Percentiles rank a stretch among this genome's conserved stretches.
phyloP scores from a whole-genome alignment of 2,797 vertebrate species.

The Spheniscus humboldti region DNA sequence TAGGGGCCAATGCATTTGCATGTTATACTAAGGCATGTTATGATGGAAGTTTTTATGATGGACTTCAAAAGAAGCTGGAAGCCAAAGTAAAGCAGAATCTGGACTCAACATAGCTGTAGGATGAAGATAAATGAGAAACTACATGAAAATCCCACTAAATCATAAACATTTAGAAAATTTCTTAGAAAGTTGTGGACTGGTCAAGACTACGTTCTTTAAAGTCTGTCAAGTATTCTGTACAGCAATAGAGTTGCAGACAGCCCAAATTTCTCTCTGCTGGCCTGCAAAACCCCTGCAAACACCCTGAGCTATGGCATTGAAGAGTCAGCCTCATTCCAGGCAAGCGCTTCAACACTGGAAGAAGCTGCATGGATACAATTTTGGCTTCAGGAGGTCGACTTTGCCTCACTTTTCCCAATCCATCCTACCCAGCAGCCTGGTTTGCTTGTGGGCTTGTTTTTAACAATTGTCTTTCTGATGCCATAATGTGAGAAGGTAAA shows the following conservation, averaged over 20 bases:
- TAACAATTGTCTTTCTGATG: background rate
- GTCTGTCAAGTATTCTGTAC: background rate
- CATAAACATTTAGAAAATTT: background rate
- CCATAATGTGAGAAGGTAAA: background rate
- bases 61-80: slow-evolving; percentile 41
- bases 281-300: background rate
- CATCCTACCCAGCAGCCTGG: background rate
- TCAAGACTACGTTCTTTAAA: background rate
- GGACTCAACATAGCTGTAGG: background rate
- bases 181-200: background rate
- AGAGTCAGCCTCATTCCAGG: background rate
- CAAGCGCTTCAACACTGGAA: accelerated
- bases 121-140: slow-evolving; percentile 43
- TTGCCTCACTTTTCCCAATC: background rate
- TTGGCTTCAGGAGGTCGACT: background rate
- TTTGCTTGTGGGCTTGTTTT: background rate
- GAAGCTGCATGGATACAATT: background rate
- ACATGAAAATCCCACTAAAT: slow-evolving; percentile 22
- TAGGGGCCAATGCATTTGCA: slow-evolving; percentile 61
- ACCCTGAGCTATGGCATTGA: accelerated
- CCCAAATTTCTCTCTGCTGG: background rate
- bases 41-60: slow-evolving; percentile 60
- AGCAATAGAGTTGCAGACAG: background rate
- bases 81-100: slow-evolving; percentile 38
- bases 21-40: slow-evolving; percentile 19